These are phyloP conservation scores for Acholoe squamosa DNA, from an alignment of 2,888 invertebrate species.

Conservation along the genomic window DNA sequence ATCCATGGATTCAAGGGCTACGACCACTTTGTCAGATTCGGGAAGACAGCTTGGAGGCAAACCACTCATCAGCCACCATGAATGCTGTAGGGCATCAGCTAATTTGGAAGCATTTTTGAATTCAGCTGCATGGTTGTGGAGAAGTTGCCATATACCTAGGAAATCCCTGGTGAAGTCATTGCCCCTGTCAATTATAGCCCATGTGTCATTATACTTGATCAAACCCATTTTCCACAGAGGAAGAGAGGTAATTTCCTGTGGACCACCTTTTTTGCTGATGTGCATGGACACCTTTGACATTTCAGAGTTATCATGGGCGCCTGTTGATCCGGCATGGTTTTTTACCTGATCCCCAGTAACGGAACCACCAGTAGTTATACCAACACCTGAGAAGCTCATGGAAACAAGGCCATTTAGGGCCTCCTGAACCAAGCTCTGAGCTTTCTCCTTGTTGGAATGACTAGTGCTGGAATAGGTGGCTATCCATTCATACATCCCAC, in stretches of 20 bases:
- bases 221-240: constrained; percentile 47
- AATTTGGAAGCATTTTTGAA: constrained; percentile 34
- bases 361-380: constrained; percentile 12
- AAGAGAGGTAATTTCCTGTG: constrained; percentile 2
- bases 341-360: constrained; percentile 29
- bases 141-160: not conserved
- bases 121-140: not conserved
- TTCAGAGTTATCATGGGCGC: constrained; percentile 14
- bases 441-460: constrained; percentile 17
- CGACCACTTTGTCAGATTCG: not conserved
- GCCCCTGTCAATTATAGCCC: constrained; percentile 44
- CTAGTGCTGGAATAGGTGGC: constrained; percentile 19
- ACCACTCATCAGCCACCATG: constrained; percentile 23
- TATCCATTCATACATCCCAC: constrained; percentile 39
- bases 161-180: constrained; percentile 20
- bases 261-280: constrained; percentile 24
- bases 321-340: constrained; percentile 1
- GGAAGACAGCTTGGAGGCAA: not conserved
- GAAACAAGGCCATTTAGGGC: constrained; percentile 27
- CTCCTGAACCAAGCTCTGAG: not conserved
- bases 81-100: not conserved
- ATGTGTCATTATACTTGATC: constrained; percentile 28
- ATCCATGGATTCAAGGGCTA: not conserved
- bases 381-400: constrained; percentile 15
- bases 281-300: constrained; percentile 27